These are phyloP conservation scores for Corapipo altera DNA, from an alignment of 2,113 vertebrate genomes.

Conservation along the genomic window DNA sequence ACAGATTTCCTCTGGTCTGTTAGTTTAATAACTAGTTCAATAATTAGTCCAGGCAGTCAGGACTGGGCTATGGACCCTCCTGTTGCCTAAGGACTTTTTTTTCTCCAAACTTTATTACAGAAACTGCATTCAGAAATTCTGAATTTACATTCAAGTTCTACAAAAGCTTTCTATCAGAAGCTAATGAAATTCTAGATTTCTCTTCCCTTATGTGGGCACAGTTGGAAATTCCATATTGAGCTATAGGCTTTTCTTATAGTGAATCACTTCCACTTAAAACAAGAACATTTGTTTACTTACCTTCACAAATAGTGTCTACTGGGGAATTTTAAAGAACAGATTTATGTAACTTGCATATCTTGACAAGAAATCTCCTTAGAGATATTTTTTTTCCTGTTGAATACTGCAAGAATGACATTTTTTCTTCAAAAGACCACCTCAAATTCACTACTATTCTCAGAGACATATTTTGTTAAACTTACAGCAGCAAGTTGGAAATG, in stretches of 20 bases:
- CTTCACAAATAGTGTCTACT: not conserved
- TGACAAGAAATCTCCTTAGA: not conserved
- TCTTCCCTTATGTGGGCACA: not conserved
- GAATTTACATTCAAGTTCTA: not conserved
- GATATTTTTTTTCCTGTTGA: not conserved
- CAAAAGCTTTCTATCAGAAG: not conserved
- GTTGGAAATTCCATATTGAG: not conserved
- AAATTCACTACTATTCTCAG: not conserved
- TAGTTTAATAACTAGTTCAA: not conserved
- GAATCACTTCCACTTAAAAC: not conserved
- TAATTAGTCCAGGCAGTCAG: not conserved
- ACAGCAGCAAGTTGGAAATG: constrained; percentile 91
- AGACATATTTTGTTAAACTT: constrained; percentile 70
- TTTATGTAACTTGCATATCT: not conserved
- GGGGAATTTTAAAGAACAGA: not conserved
- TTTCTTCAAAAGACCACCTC: not conserved
- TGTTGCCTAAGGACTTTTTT: not conserved
- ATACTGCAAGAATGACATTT: not conserved
- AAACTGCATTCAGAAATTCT: not conserved
- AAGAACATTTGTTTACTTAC: not conserved
- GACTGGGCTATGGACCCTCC: not conserved
- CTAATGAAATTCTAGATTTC: not conserved
- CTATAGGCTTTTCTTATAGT: not conserved
- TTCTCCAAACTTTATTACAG: not conserved
- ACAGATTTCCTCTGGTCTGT: not conserved